Evolutionary conservation across 2,113 vertebrate genomes (phyloP).

Genomic region (Mormoops blainvillei): DNA sequence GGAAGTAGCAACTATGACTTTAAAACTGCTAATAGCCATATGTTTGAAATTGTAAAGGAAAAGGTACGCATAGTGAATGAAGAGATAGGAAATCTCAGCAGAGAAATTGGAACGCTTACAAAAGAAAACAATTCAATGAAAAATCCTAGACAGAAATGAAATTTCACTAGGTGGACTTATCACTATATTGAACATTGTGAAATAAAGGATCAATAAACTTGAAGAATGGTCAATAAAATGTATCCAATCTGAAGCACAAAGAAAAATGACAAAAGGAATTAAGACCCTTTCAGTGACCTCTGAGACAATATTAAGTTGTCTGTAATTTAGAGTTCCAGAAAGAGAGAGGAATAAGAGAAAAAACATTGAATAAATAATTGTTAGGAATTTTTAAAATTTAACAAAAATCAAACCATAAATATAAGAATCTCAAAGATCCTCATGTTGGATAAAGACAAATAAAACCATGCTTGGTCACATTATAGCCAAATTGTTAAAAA

Average conservation of each 20-base stretch:
- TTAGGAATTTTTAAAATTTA: background rate
- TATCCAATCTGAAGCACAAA: background rate
- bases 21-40: background rate
- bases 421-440: constrained; percentile 9
- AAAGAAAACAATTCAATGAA: background rate
- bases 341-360: background rate
- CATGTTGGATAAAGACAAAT: background rate
- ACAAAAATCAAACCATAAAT: background rate
- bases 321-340: background rate
- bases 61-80: background rate
- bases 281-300: background rate
- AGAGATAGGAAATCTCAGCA: background rate
- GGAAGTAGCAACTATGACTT: background rate
- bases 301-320: background rate
- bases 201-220: background rate
- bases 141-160: background rate
- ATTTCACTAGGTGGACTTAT: background rate
- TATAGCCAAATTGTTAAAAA: background rate
- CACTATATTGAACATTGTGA: background rate
- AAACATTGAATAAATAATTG: background rate
- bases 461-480: background rate
- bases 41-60: background rate
- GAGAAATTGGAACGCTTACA: background rate
- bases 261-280: background rate
- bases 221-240: background rate